Conservation (phyloP, 2,113 vertebrate species). For the Ochotona princeps region DNA sequence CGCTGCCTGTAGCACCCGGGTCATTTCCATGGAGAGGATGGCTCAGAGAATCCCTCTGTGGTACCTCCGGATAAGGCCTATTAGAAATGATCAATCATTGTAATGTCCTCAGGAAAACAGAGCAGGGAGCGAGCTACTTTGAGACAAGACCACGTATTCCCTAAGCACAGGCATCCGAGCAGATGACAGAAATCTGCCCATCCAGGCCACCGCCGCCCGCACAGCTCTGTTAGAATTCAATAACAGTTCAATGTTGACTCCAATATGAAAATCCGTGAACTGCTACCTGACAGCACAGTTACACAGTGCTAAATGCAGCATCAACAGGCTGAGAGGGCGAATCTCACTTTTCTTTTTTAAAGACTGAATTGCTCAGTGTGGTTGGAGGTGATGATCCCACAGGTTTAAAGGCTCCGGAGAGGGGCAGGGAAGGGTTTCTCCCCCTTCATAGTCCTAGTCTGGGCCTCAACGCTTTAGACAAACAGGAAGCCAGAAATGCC, state of each 20-base stretch:
- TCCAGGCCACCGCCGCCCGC: neutral
- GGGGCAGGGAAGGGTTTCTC: neutral
- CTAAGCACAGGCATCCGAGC: neutral
- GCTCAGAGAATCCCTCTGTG: neutral
- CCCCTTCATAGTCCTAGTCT: neutral
- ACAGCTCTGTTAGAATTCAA: neutral
- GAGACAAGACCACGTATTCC: neutral
- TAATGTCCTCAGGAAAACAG: neutral
- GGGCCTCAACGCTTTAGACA: neutral
- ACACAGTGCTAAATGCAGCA: neutral
- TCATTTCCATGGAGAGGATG: slow-evolving; percentile 39
- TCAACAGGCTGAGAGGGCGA: neutral
- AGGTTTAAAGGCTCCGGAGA: neutral
- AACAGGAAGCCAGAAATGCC: neutral
- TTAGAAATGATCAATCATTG: neutral
- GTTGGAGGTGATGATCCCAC: neutral
- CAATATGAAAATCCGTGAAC: neutral
- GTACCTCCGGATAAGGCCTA: neutral
- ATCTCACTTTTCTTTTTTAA: neutral
- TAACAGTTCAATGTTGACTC: neutral
- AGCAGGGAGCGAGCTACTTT: neutral
- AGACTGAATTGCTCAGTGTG: neutral
- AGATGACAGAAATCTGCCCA: neutral
- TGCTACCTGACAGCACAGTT: neutral
- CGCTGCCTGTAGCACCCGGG: neutral